phyloP scores from a whole-genome alignment of 2,797 vertebrate genomes.

The Liasis olivaceus region DNA sequence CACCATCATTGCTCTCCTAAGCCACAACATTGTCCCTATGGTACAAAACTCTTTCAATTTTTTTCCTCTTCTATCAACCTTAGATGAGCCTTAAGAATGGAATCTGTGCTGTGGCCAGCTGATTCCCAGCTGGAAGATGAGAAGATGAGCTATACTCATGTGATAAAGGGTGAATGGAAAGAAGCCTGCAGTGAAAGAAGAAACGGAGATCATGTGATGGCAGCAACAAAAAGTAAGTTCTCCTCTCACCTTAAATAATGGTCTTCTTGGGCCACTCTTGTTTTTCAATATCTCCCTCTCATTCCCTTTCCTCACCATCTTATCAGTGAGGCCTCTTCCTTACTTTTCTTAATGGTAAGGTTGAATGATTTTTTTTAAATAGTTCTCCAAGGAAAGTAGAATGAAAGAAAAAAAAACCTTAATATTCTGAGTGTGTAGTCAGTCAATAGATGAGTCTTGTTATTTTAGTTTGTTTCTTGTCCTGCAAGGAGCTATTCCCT shows the following conservation, averaged over 20 bases:
- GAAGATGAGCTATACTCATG: neutral
- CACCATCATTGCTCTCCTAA: neutral
- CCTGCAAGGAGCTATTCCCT: neutral
- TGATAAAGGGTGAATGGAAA: neutral
- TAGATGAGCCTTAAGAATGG: neutral
- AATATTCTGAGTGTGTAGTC: neutral
- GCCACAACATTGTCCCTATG: neutral
- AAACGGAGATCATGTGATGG: neutral
- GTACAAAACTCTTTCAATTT: neutral
- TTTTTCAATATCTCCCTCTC: neutral
- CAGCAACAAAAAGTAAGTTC: neutral
- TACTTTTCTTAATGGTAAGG: neutral
- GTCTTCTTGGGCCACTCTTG: neutral
- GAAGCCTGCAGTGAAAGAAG: neutral
- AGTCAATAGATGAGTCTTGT: neutral
- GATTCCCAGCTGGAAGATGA: neutral
- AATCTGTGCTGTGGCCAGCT: neutral
- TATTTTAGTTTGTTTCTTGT: slow-evolving; percentile 28
- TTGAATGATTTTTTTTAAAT: neutral
- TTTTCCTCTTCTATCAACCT: neutral
- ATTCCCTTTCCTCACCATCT: no score
- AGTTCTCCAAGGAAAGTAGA: neutral
- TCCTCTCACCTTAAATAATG: neutral
- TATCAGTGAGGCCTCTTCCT: neutral
- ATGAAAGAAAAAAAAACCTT: neutral